phyloP scores from a whole-genome alignment of 2,888 invertebrate species.

The Dynastes maya region DNA sequence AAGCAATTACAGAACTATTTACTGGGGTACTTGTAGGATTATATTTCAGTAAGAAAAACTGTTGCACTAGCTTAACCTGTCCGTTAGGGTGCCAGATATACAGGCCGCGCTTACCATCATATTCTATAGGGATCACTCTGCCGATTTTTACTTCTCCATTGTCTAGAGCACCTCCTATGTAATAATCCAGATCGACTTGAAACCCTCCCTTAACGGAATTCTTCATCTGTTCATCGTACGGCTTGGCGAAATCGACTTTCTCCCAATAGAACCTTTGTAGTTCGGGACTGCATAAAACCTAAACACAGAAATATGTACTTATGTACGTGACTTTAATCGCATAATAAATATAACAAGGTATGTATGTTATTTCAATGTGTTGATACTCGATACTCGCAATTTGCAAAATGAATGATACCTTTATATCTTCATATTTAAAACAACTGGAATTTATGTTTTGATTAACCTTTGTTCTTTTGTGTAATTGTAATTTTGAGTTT shows the following conservation, averaged over 20 bases:
- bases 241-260: constrained; percentile 16
- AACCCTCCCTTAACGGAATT: constrained; percentile 10
- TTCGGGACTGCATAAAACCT: constrained; percentile 25
- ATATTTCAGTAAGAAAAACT: constrained; percentile 11
- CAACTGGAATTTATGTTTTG: too few species aligned
- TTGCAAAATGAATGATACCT: too few species aligned
- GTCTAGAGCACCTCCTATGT: constrained; percentile 1
- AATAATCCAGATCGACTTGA: constrained; percentile 11
- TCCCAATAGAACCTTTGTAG: constrained; percentile 27
- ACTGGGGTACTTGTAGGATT: background rate
- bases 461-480: too few species aligned
- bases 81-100: constrained; percentile 8
- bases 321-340: too few species aligned
- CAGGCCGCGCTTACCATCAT: background rate
- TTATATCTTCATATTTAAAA: too few species aligned
- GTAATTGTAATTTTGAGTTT: too few species aligned
- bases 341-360: background rate
- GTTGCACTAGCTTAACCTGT: background rate
- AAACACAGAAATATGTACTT: background rate
- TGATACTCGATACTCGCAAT: too few species aligned
- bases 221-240: constrained; percentile 10
- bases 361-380: background rate
- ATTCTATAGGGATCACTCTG: constrained; percentile 17
- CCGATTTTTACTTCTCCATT: constrained; percentile 18
- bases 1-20: background rate